A percentile compares a stretch with the other conserved stretches of the same genome.
Conservation (phyloP, 2,797 vertebrate genomes). For the Macrochelys suwanniensis region DNA sequence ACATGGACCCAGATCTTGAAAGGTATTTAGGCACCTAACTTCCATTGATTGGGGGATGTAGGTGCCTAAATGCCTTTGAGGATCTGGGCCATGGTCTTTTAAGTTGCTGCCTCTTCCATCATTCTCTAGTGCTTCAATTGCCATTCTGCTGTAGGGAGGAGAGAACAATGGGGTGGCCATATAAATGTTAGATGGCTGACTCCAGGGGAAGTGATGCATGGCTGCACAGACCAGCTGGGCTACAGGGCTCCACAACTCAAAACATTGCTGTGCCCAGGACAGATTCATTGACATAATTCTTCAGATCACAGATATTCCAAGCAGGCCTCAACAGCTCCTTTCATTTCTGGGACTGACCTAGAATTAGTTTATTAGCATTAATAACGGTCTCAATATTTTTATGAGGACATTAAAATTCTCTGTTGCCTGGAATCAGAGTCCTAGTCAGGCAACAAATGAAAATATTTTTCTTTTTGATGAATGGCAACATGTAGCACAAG, state of each 20-base stretch:
- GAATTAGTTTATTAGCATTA: background rate
- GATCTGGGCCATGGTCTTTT: background rate
- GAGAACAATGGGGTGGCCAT: background rate
- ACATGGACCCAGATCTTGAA: too few species aligned
- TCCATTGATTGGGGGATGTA: too few species aligned
- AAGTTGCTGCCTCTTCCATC: background rate
- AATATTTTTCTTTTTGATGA: constrained; percentile 28
- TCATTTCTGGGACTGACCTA: background rate
- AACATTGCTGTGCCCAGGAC: background rate
- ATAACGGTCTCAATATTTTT: background rate
- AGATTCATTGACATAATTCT: background rate
- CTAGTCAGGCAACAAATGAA: background rate
- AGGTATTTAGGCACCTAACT: too few species aligned
- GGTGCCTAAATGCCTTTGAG: too few species aligned
- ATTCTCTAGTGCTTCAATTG: background rate
- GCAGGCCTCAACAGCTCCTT: background rate
- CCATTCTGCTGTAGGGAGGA: background rate
- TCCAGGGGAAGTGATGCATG: background rate
- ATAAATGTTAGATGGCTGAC: background rate
- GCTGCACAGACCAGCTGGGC: background rate
- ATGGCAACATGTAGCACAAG: background rate
- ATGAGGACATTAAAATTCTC: background rate
- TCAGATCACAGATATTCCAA: background rate
- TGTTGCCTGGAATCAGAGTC: constrained; percentile 14
- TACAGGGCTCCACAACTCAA: too few species aligned